These are phyloP conservation scores for Neolamprologus modestus DNA, from an alignment of 2,113 vertebrate species.

Conservation along the genomic window DNA sequence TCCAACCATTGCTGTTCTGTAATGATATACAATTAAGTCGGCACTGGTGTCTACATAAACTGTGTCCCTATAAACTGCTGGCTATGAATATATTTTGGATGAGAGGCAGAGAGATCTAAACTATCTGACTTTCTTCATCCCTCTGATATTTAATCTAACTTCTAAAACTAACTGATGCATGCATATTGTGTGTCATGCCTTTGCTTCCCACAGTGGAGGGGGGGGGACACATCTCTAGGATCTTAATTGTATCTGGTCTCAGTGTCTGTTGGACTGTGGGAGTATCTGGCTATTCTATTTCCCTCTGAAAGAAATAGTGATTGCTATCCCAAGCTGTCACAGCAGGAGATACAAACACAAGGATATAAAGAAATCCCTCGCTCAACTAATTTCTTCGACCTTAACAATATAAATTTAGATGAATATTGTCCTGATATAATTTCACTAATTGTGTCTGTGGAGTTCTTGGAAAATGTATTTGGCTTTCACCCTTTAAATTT, in stretches of 20 bases:
- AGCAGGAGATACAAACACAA: not conserved
- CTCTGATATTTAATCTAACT: not conserved
- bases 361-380: not conserved
- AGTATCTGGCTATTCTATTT: not conserved
- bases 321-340: conserved; percentile 11
- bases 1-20: conserved; percentile 9
- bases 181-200: not conserved
- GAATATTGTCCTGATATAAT: not conserved
- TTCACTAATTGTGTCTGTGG: not conserved
- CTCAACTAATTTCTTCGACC: not conserved
- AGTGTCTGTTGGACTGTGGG: not conserved
- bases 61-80: not conserved
- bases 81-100: not conserved
- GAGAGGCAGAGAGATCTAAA: not conserved
- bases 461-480: not conserved
- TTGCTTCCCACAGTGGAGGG: not conserved
- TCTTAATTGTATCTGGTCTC: not conserved
- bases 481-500: not conserved
- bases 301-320: not conserved
- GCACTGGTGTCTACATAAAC: conserved; percentile 11
- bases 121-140: not conserved
- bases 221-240: not conserved
- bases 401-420: not conserved
- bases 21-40: conserved; percentile 31
- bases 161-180: not conserved